These are phyloP conservation scores for Dendrolimus houi DNA, from an alignment of 2,888 invertebrate species.

Conservation along the genomic window DNA sequence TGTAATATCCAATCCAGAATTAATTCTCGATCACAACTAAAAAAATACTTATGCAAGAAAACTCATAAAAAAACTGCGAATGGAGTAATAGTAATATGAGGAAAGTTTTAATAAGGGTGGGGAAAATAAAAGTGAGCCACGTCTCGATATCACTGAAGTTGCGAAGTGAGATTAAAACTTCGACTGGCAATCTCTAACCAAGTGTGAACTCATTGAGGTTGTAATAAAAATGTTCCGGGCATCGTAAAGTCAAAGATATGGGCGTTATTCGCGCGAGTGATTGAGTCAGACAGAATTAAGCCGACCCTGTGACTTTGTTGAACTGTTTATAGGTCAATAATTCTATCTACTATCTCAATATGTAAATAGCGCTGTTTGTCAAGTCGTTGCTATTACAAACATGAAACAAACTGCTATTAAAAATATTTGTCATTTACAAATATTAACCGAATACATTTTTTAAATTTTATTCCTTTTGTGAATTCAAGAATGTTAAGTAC, in stretches of 20 bases:
- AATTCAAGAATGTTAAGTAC: too few relatives aligned
- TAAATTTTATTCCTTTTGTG: too few relatives aligned
- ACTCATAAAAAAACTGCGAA: constrained; percentile 53
- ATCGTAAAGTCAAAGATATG: constrained; percentile 25
- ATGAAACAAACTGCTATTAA: too few relatives aligned
- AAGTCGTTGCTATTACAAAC: too few relatives aligned
- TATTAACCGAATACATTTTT: too few relatives aligned
- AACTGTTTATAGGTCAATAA: too few relatives aligned
- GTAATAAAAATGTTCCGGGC: constrained; percentile 29
- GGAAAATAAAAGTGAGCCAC: constrained; percentile 45
- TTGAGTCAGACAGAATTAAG: constrained; percentile 8
- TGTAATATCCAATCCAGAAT: too few relatives aligned
- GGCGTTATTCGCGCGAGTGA: constrained; percentile 15
- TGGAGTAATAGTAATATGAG: constrained; percentile 58
- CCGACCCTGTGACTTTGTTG: not conserved
- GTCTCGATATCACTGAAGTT: constrained; percentile 54
- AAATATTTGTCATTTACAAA: too few relatives aligned
- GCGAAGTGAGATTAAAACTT: constrained; percentile 56
- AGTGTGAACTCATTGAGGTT: constrained; percentile 40
- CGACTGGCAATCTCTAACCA: constrained; percentile 28
- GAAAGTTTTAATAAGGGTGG: constrained; percentile 59
- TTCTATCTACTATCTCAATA: too few relatives aligned
- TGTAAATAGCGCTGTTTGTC: too few relatives aligned
- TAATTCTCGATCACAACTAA: not conserved
- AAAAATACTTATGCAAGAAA: constrained; percentile 33